phyloP scores from a whole-genome alignment of 2,888 invertebrate species.

The Bombylius major region DNA sequence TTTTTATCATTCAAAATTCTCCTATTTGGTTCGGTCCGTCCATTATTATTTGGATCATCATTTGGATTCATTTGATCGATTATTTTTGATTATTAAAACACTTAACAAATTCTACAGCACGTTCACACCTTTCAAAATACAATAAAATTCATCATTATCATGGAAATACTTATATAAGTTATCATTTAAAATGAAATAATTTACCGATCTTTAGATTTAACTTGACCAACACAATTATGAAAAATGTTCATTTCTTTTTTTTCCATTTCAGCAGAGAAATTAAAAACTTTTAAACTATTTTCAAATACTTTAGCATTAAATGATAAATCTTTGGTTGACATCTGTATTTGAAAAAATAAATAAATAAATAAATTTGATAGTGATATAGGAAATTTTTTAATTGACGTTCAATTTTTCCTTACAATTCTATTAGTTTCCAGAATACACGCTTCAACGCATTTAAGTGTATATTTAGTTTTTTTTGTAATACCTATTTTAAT shows the following conservation, averaged over 20 bases:
- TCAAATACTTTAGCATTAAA: not conserved
- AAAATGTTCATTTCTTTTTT: not conserved
- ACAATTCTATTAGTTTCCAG: too few species aligned
- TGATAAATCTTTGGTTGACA: not conserved
- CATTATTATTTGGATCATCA: not conserved
- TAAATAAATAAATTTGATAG: not conserved
- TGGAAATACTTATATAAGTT: not conserved
- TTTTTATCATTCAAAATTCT: too few species aligned
- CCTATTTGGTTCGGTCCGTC: not conserved
- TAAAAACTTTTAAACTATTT: not conserved
- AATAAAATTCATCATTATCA: not conserved
- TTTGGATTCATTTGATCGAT: too few species aligned
- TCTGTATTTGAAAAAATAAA: not conserved
- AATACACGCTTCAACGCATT: too few species aligned
- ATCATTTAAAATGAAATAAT: not conserved
- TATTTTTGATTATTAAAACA: not conserved
- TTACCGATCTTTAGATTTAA: not conserved
- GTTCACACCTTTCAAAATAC: not conserved
- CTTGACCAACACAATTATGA: not conserved
- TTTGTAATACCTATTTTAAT: too few species aligned
- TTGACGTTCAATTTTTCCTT: too few species aligned
- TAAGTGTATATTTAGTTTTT: too few species aligned
- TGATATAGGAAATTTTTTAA: not conserved
- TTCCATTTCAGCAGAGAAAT: not conserved
- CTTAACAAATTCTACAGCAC: not conserved